Evolutionary conservation across 2,888 invertebrate genomes (phyloP), one percentile per base, ranked within the genome.

Genomic region (Sialis fuliginosa): DNA sequence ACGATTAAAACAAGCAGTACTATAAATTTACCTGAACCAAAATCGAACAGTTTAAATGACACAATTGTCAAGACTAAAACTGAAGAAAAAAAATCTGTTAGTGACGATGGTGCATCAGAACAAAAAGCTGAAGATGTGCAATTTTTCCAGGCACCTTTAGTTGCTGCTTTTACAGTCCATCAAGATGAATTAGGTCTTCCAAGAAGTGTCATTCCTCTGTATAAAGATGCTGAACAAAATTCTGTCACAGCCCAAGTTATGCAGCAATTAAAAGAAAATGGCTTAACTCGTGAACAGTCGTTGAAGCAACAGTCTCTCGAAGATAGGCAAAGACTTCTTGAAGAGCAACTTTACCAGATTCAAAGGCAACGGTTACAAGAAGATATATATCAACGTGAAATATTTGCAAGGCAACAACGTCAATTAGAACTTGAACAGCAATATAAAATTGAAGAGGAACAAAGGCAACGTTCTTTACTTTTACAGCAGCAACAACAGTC

Each of bases 151-250:
- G 87, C 87, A 3, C 87, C 88, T 0, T 60, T 88, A 49, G 81
- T 88, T 0, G 84, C 86, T 2, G 88, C 88, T 0, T 88, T 88
- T 57, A 88, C 88, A 0, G 83, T 88, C 0, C 85, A 88, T 52
- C 81, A 88, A 62, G 87, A 88, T 58, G 80, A 79, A 52, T 71
- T 72, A 32, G 88, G 88, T 1, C 59, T 78, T n/a, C 84, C 88
- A 0, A 81, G 82, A 54, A 81, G 79, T 60, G 82, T 87, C 1
- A 78, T 84, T 45, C 83, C 87, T 0, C 72, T 85, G 55, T 77
- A 72, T 57, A 75, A 76, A 56, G 35, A 42, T 34, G 42, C 62
- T 40, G 66, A 82, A 49, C 82, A 84, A 57, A 70, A 72, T 49
- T 64, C 75, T 34, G 60, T 84, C 10, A 22, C 22, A 22, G 34